These are phyloP conservation scores for Phyllotreta striolata DNA, from an alignment of 2,888 invertebrate species.

Conservation along the genomic window DNA sequence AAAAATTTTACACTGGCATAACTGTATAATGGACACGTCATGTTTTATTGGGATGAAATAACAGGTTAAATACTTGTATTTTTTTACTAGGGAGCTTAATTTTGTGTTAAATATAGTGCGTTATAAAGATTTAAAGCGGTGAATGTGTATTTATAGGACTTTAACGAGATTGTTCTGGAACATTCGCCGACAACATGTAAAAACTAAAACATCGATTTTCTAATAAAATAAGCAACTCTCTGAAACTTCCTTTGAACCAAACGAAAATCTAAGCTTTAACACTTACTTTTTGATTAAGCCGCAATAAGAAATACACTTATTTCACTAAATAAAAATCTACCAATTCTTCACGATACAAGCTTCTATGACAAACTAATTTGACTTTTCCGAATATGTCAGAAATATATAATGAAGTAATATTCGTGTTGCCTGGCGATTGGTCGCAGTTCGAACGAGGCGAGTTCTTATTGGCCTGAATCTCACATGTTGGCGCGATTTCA, in stretches of 20 bases:
- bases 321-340: constrained; percentile 28
- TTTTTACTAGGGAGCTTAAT: too few relatives aligned
- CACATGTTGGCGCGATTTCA: constrained; percentile 67
- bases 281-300: constrained; percentile 24
- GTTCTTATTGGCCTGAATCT: constrained; percentile 62
- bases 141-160: background rate
- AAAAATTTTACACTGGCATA: constrained; percentile 9
- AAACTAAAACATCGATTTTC: background rate
- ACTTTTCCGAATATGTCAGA: constrained; percentile 48
- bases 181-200: constrained; percentile 6
- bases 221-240: background rate
- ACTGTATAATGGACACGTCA: background rate
- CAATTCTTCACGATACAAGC: constrained; percentile 9
- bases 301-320: constrained; percentile 27
- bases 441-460: constrained; percentile 57
- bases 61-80: background rate
- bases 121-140: background rate
- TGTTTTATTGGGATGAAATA: too few relatives aligned
- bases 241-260: constrained; percentile 1
- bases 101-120: too few relatives aligned
- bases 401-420: constrained; percentile 51
- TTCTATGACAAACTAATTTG: constrained; percentile 43
- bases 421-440: constrained; percentile 70
- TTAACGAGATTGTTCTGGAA: constrained; percentile 15
- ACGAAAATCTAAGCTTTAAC: background rate